Evolutionary conservation across 1,140 invertebrate species (phyloP), one percentile per base, ranked within the genome.

Genomic region (Aphaenogaster rudis): DNA sequence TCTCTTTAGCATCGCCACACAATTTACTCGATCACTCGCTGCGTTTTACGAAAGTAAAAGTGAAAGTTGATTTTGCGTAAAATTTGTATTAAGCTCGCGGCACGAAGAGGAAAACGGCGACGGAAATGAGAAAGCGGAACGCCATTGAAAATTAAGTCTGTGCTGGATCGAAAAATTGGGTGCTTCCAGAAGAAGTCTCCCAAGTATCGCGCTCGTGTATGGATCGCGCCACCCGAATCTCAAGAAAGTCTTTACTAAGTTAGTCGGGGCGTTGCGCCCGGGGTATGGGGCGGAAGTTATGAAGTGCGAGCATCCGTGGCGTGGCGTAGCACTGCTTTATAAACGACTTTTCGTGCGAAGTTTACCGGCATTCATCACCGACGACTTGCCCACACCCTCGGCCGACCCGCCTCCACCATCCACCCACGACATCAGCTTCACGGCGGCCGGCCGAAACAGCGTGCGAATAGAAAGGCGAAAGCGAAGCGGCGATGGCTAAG

Each of bases 341-440:
- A 94, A 94, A 94, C 93, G 93, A 94, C 93, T 94, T 94, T 94
- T 93, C 93, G 93, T 90, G 93, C 91, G 72, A 94, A 94, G 92
- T 94, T 93, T 94, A 90, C 92, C 90, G 88, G 92, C 93, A 94
- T 94, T 94, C 93, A 94, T 94, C 93, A 94, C 93, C 79, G 89
- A 86, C 90, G 92, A 92, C 88, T 88, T 89, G 84, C 92, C 78
- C 77, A 59, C 77, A 78, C 90, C 84, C 82, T 36, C 50, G 74
- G 4, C 50, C 59, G 52, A 80, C 50, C 77, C 63, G 33, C 71
- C 78, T 81, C 90, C 71, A 57, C 88, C 86, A 90, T 90, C 87
- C 90, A 81, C 61, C 90, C 87, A 69, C 78, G 90, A 88, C 89
- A 89, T 63, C 81, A 88, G 77, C 88, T 88, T 88, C 36, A 59